These are phyloP conservation scores for Cylindroiulus punctatus DNA, from an alignment of 2,888 invertebrate species.

Conservation along the genomic window DNA sequence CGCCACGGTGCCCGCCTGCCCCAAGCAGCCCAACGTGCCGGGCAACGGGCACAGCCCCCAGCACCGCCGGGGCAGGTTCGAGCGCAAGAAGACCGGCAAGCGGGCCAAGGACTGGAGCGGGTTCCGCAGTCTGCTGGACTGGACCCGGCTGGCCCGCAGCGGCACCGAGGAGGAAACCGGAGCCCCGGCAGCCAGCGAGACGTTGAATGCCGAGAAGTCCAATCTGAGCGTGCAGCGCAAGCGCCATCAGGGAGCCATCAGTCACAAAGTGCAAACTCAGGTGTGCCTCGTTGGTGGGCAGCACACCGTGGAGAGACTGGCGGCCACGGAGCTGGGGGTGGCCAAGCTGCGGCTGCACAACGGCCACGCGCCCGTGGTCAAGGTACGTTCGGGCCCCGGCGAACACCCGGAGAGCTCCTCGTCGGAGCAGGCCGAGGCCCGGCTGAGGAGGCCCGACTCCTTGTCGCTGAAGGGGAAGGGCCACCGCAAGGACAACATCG, in stretches of 20 bases:
- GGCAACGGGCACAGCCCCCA: conserved; percentile 61
- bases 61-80: conserved; percentile 53
- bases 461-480: conserved; percentile 56
- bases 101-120: conserved; percentile 60
- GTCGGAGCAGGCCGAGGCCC: conserved; percentile 24
- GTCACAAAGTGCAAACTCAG: conserved; percentile 57
- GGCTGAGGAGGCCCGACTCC: conserved; percentile 56
- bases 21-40: conserved; percentile 66
- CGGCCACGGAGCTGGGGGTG: conserved; percentile 57
- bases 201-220: conserved; percentile 50
- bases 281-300: conserved; percentile 55
- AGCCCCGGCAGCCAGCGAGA: conserved; percentile 24
- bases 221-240: conserved; percentile 2
- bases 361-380: conserved; percentile 57
- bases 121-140: conserved; percentile 57
- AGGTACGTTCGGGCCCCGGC: conserved; percentile 50
- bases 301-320: conserved; percentile 40
- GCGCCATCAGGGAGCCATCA: conserved; percentile 22
- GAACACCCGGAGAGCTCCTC: background rate
- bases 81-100: conserved; percentile 58
- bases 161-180: conserved; percentile 44
- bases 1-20: conserved; percentile 61
- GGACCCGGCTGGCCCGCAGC: conserved; percentile 55
- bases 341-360: conserved; percentile 56
- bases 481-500: conserved; percentile 32